phyloP scores from a whole-genome alignment of 2,113 vertebrate genomes.

The Hypomesus transpacificus region DNA sequence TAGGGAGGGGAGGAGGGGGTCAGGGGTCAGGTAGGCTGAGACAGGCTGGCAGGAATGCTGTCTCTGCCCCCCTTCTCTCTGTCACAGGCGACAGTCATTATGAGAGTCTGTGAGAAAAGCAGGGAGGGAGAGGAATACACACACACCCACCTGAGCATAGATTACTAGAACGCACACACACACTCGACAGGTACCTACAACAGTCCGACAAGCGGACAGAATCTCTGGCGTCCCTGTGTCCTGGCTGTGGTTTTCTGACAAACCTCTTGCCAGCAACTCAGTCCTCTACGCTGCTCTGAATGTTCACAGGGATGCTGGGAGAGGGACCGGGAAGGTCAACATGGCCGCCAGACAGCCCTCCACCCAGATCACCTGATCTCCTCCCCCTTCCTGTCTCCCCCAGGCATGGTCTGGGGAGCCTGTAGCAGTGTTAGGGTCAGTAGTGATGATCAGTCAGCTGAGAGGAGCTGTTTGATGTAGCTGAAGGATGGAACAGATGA shows the following conservation, averaged over 20 bases:
- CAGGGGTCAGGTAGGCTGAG: not conserved
- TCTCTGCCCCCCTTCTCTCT: conserved; percentile 25
- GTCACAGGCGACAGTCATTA: conserved; percentile 9
- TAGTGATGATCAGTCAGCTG: conserved; percentile 30
- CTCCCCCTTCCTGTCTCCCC: not conserved
- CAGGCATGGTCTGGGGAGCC: not conserved
- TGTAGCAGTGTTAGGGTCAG: conserved; percentile 13
- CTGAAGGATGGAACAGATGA: conserved; percentile 3
- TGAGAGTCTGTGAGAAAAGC: not conserved
- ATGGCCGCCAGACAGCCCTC: not conserved
- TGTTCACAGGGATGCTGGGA: not conserved
- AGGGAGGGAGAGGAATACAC: not conserved
- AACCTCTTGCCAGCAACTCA: not conserved
- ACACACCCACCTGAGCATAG: conserved; percentile 7
- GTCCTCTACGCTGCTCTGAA: not conserved
- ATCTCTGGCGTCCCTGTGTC: not conserved
- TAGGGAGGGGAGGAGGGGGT: not conserved
- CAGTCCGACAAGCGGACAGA: conserved; percentile 8
- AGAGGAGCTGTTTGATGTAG: not conserved
- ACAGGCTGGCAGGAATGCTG: conserved; percentile 42
- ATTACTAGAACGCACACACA: not conserved
- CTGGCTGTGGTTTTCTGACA: not conserved
- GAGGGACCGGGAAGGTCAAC: too few relatives aligned
- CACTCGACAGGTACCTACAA: not conserved
- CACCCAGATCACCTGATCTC: too few relatives aligned